A percentile compares a stretch with the other conserved stretches of the same genome.
phyloP scores from a whole-genome alignment of 2,888 invertebrate species.

The Dasypogon diadema region DNA sequence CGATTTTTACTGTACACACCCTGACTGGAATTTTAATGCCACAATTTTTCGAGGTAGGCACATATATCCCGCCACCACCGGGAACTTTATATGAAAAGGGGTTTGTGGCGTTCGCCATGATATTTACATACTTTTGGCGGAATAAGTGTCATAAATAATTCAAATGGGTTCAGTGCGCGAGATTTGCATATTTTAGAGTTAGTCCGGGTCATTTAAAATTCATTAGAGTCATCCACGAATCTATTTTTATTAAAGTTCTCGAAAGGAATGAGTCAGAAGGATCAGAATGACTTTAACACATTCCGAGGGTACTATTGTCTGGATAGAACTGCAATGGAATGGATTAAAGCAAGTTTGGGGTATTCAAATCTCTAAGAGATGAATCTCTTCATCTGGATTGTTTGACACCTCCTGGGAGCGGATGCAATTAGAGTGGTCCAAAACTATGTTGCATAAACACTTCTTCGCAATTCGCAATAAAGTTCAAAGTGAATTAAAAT shows the following conservation, averaged over 20 bases:
- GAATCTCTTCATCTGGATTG: no score
- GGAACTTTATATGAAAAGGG: slow-evolving; percentile 16
- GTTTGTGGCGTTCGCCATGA: not conserved
- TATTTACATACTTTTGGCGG: slow-evolving; percentile 14
- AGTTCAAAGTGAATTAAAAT: no score
- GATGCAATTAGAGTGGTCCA: no score
- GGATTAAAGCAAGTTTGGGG: no score
- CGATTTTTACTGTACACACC: slow-evolving; percentile 24
- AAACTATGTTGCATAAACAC: no score
- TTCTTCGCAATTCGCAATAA: no score
- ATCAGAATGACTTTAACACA: no score
- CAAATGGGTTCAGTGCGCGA: slow-evolving; percentile 11
- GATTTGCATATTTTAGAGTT: slow-evolving; percentile 10
- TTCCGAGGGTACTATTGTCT: no score
- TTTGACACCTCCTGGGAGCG: no score
- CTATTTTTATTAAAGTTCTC: slow-evolving; percentile 7
- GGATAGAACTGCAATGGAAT: no score
- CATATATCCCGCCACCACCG: not conserved
- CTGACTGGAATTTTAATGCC: slow-evolving; percentile 39
- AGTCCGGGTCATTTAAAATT: slow-evolving; percentile 2
- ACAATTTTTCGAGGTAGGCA: slow-evolving; percentile 30
- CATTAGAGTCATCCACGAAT: not conserved
- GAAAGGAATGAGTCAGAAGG: no score
- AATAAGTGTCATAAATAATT: slow-evolving; percentile 32
- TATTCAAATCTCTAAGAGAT: no score